Conservation (phyloP, 2,113 vertebrate genomes). For the Notothenia rossii region DNA sequence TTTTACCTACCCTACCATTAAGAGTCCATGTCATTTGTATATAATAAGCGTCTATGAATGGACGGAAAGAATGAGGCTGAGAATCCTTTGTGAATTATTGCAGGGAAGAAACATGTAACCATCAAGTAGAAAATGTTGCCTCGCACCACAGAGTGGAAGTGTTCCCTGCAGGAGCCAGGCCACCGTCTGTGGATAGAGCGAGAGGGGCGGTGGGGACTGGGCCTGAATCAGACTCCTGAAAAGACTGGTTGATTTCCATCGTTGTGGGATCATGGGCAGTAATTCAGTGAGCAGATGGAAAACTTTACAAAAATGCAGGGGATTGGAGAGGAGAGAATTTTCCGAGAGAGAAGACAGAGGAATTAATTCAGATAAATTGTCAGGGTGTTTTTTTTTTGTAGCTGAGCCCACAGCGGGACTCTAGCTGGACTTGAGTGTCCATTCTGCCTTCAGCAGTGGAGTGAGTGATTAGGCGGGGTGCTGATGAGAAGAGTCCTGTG, state of each 20-base stretch:
- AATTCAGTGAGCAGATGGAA: slow-evolving; percentile 73
- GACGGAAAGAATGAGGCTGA: slow-evolving; percentile 12
- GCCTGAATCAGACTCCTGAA: slow-evolving; percentile 64
- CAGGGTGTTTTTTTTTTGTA: slow-evolving; percentile 55
- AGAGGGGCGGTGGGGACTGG: slow-evolving; percentile 29
- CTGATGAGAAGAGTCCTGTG: slow-evolving; percentile 54
- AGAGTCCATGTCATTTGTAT: neutral
- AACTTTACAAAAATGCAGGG: slow-evolving; percentile 56
- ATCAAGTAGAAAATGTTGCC: slow-evolving; percentile 34
- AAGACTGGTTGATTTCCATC: slow-evolving; percentile 67
- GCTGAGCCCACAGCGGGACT: slow-evolving; percentile 46
- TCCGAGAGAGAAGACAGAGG: slow-evolving; percentile 19
- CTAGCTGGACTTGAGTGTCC: slow-evolving; percentile 18
- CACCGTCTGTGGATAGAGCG: slow-evolving; percentile 54
- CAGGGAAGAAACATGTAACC: slow-evolving; percentile 2
- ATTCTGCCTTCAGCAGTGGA: slow-evolving; percentile 36
- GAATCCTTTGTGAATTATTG: slow-evolving; percentile 34
- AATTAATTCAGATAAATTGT: slow-evolving; percentile 52
- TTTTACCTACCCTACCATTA: no score
- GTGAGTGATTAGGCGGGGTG: slow-evolving; percentile 56
- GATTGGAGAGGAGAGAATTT: slow-evolving; percentile 7
- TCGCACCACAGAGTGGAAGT: slow-evolving; percentile 46
- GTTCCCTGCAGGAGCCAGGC: slow-evolving; percentile 57
- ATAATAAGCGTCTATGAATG: slow-evolving; percentile 28
- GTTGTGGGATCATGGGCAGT: slow-evolving; percentile 63